A percentile compares a stretch with the other conserved stretches of the same genome.
Conservation (phyloP, 2,113 vertebrate genomes). For the Cercopithecus mona region DNA sequence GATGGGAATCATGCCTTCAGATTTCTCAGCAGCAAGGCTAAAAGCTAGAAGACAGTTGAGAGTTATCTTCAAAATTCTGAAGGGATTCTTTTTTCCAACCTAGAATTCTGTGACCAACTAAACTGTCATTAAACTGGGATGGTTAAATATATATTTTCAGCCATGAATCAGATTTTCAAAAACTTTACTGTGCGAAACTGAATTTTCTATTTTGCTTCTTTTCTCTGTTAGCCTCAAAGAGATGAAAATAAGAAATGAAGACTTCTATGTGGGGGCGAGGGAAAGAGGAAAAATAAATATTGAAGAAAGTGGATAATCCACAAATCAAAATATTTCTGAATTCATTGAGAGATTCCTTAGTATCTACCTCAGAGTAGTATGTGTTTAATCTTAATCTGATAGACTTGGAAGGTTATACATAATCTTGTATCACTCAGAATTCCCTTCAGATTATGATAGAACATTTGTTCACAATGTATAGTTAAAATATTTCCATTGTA, state of each 20-base stretch:
- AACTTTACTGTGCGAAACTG: neutral
- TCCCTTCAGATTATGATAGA: neutral
- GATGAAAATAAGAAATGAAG: slow-evolving; percentile 22
- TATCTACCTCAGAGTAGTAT: neutral
- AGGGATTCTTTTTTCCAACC: neutral
- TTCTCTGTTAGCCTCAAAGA: neutral
- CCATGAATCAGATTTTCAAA: neutral
- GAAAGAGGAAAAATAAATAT: neutral
- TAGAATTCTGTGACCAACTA: neutral
- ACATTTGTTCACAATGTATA: neutral
- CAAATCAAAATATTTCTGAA: slow-evolving; percentile 6
- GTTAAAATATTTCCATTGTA: neutral
- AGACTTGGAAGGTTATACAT: neutral
- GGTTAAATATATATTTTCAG: neutral
- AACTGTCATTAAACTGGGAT: neutral
- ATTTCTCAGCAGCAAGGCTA: neutral
- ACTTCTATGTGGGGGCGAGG: neutral
- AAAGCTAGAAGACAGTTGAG: neutral
- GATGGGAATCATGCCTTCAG: neutral
- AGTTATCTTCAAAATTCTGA: neutral
- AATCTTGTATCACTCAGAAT: neutral
- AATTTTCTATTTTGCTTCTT: neutral
- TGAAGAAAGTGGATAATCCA: slow-evolving; percentile 2
- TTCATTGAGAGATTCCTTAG: neutral
- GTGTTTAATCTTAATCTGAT: neutral